Base-by-base conservation (phyloP, 2,113 vertebrate species). In the Psittacula cyanocephala region DNA sequence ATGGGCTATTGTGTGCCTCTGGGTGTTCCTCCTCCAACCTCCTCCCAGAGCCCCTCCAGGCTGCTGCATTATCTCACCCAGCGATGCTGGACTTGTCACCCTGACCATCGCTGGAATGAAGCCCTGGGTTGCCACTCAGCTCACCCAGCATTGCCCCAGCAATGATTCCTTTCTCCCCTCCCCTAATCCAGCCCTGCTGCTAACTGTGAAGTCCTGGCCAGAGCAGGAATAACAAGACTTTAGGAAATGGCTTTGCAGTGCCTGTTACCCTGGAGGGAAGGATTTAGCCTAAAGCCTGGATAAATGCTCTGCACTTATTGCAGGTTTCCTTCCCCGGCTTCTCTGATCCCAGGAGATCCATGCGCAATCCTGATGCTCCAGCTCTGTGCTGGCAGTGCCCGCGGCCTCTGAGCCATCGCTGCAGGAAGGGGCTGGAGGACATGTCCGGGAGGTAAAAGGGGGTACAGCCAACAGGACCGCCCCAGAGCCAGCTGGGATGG, bases 211-310 rank as follows among this genome's bases (percentile, higher is more conserved):
- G 64, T 35, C 93, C 85, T 29, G 43, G 64, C 71, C 85, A 89
- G 85, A 59, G 86, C 90, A 96, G 76, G 81, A 94, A 81, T 87
- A 92, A 91, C 35, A 46, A 62, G 89, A 65, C 57, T 80, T 87
- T 62, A 94, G 81, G 91, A 89, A 86, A 62, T 0, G 1, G 86
- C 83, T 96, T 93, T 94, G 93, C 39, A n/a, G 57, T 25, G 62
- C 47, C 62, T 71, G 64, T 65, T 78, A 5, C 60, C 33, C 27
- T 24, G 22, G 52, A 92, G 62, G 44, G 80, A n/a, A 86, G 92
- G 95, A 86, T 95, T 96, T 94, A 96, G 65, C 91, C 80, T 91
- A 81, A 97, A 95, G 88, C 93, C 74, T 76, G 29, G 60, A 49
- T 39, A 95, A 96, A 92, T 74, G 91, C 86, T 95, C 74, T 50